A percentile compares a stretch with the other conserved stretches of the same genome.
phyloP scores from a whole-genome alignment of 2,797 vertebrate species.

The Microctenopoma lineatum region DNA sequence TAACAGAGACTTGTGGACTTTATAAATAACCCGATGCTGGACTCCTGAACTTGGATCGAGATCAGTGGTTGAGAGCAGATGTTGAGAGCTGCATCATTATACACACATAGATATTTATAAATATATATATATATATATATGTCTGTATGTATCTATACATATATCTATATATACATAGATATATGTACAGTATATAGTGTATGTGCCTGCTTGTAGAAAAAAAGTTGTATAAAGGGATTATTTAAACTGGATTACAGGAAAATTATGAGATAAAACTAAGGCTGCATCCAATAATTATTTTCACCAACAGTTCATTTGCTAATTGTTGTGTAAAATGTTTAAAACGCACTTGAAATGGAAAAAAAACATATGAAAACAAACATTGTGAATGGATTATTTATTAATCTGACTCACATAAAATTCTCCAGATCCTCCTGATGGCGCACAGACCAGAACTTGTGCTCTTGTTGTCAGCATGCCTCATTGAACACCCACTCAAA shows the following conservation, averaged over 20 bases:
- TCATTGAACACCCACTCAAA: conserved; percentile 49
- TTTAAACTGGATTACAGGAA: background rate
- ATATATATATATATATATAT: too few relatives aligned
- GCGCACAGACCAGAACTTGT: conserved; percentile 45
- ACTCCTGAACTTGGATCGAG: conserved; percentile 40
- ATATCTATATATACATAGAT: too few relatives aligned
- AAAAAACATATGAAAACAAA: conserved; percentile 47
- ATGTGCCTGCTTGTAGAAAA: background rate
- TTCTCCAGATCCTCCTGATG: conserved; percentile 55
- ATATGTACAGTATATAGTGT: too few relatives aligned
- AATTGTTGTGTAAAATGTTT: conserved; percentile 3
- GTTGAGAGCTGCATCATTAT: conserved; percentile 21
- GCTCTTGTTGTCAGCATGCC: conserved; percentile 55
- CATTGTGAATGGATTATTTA: conserved; percentile 64
- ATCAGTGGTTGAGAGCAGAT: conserved; percentile 30
- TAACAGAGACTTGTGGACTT: conserved; percentile 63
- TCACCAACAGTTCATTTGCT: too few relatives aligned
- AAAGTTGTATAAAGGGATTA: background rate
- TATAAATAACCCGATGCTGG: conserved; percentile 66
- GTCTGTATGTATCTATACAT: too few relatives aligned
- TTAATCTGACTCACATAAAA: conserved; percentile 64
- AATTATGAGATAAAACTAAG: background rate
- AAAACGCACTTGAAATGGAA: conserved; percentile 16
- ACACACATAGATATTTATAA: background rate
- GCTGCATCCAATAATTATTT: background rate